Base-by-base conservation (phyloP, 2,113 vertebrate genomes). In the Mirza zaza region DNA sequence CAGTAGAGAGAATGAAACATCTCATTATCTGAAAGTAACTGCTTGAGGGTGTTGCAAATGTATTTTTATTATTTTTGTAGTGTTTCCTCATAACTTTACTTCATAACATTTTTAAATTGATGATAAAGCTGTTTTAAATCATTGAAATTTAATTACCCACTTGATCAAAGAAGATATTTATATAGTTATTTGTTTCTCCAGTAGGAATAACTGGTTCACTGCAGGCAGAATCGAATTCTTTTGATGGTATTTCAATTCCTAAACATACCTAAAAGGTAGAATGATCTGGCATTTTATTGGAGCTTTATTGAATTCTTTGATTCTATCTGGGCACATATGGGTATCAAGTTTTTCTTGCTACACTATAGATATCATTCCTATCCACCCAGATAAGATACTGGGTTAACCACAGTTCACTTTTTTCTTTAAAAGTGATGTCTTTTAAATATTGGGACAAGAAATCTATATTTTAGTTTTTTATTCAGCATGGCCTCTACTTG, bases 401-500 rank as follows among this genome's bases (percentile, higher is more conserved):
- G n/a, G 76, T 90, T 93, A 94, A 73, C 57, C 45, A 81, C 12
- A 80, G 27, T 77, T 95, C 70, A 81, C n/a, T 81, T 80, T 91
- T 92, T 92, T 21, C 15, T 87, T 90, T 71, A 90, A 81, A 95
- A 94, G 10, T 87, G 39, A 84, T 79, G 63, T 55, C 27, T 91
- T 96, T 94, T 65, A 95, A 96, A 96, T 45, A 92, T 3, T 82
- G n/a, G 50, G 50, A 91, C 85, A 96, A 85, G 50, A 96, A 98
- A 96, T 94, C 85, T 70, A 85, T 94, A 97, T 81, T 94, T 97
- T 63, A 96, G 63, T 94, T 96, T 94, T 81, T 91, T 96, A 96
- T 96, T 96, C 92, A 94, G 71, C 48, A 82, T 92, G 61, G 61
- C 48, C 90, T 92, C 85, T 73, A 90, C 57, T 85, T 84, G 67